phyloP scores from a whole-genome alignment of 1,140 invertebrate genomes.

The Neodiprion virginianus region DNA sequence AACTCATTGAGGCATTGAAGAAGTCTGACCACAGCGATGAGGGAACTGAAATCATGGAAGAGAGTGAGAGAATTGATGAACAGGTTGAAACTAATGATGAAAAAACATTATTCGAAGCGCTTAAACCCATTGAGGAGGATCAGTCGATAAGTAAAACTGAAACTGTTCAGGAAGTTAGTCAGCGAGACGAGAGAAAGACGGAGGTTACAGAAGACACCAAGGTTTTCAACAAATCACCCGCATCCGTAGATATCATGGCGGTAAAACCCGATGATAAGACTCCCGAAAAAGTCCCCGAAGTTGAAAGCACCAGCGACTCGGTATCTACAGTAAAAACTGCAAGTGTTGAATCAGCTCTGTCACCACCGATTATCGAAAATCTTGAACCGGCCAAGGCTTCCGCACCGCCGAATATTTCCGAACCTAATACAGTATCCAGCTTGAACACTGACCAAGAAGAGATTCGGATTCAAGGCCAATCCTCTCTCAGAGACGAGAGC shows the following conservation, averaged over 20 bases:
- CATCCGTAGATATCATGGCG: not conserved
- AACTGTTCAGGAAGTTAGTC: not conserved
- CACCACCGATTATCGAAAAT: not conserved
- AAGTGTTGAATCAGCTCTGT: not conserved
- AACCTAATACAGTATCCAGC: not conserved
- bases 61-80: not conserved
- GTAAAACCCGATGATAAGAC: not conserved
- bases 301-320: not conserved
- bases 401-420: not conserved
- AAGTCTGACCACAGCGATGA: not conserved
- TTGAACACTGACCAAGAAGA: conserved; percentile 9
- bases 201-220: not conserved
- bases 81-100: not conserved
- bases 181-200: not conserved
- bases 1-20: not conserved
- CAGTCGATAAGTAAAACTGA: not conserved
- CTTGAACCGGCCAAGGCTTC: conserved; percentile 22
- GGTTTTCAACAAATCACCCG: too few relatives aligned
- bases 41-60: not conserved
- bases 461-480: conserved; percentile 17
- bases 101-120: not conserved
- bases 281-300: not conserved
- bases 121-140: not conserved
- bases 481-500: too few relatives aligned
- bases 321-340: not conserved